Percentiles rank a stretch among this genome's conserved stretches.
phyloP scores from a whole-genome alignment of 2,113 vertebrate genomes.

The Neogale vison region DNA sequence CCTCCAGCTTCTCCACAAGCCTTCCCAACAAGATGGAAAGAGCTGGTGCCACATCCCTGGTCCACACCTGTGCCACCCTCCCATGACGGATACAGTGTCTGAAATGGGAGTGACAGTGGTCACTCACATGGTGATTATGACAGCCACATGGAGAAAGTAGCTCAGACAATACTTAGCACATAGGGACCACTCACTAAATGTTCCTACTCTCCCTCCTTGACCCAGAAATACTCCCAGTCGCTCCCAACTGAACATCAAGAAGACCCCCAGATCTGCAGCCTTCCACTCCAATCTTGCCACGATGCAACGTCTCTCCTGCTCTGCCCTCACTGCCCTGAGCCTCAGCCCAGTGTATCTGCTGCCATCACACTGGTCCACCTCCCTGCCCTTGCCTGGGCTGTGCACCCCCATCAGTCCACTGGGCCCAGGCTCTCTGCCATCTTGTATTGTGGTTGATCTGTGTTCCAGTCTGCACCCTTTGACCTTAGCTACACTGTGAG shows the following conservation, averaged over 20 bases:
- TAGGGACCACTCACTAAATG: background rate
- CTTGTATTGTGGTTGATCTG: background rate
- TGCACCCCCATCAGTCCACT: background rate
- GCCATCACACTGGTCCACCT: accelerated
- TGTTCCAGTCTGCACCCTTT: background rate
- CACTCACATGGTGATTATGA: background rate
- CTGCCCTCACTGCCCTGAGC: accelerated
- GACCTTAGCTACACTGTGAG: background rate
- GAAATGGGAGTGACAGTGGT: background rate
- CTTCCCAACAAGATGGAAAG: background rate
- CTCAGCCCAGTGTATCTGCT: accelerated
- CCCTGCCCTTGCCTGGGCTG: background rate
- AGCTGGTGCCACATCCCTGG: background rate
- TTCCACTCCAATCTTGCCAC: accelerated
- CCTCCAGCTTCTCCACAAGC: background rate
- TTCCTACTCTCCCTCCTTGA: no score
- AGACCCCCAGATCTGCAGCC: background rate
- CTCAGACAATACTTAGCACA: background rate
- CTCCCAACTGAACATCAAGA: background rate
- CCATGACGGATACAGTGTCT: background rate
- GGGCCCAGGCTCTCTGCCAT: background rate
- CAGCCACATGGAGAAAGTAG: background rate
- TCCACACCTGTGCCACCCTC: background rate
- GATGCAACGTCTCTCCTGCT: background rate
- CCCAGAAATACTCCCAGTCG: background rate